phyloP scores from a whole-genome alignment of 2,888 invertebrate species.

The Brachylomia viminalis region DNA sequence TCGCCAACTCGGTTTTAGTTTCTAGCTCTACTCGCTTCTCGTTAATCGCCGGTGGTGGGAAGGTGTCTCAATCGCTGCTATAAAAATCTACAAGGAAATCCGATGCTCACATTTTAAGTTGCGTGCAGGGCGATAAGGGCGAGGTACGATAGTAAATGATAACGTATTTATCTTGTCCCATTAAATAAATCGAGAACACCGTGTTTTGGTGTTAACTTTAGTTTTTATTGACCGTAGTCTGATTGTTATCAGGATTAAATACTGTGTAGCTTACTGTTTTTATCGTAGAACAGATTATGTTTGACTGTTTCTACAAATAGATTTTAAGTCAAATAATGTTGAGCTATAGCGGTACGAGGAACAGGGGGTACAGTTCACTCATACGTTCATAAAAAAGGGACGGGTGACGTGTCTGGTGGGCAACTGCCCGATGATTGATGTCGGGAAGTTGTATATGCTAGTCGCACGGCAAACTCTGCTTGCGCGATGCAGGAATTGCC shows the following conservation, averaged over 20 bases:
- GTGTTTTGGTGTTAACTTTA: slow-evolving; percentile 34
- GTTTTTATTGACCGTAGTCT: slow-evolving; percentile 22
- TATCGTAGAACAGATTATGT: neutral
- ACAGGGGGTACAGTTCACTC: too few species aligned
- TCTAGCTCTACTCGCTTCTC: neutral
- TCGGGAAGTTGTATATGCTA: too few species aligned
- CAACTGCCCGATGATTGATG: too few species aligned
- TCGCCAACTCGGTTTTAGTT: neutral
- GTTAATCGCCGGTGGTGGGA: too few species aligned
- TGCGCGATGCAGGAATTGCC: too few species aligned
- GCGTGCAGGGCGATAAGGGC: slow-evolving; percentile 41
- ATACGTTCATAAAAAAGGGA: too few species aligned
- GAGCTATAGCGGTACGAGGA: too few species aligned
- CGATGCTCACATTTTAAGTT: slow-evolving; percentile 37
- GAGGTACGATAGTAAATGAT: slow-evolving; percentile 14
- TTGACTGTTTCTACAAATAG: neutral
- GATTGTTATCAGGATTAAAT: slow-evolving; percentile 43
- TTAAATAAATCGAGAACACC: slow-evolving; percentile 36
- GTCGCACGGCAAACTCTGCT: too few species aligned
- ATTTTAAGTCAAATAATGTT: neutral
- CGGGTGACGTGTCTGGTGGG: too few species aligned
- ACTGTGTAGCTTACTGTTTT: slow-evolving; percentile 3
- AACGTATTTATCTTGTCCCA: slow-evolving; percentile 33
- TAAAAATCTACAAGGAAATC: slow-evolving; percentile 27
- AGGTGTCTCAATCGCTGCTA: neutral